Base-by-base conservation (phyloP, 2,888 invertebrate species). In the Meandrusa payeni region DNA sequence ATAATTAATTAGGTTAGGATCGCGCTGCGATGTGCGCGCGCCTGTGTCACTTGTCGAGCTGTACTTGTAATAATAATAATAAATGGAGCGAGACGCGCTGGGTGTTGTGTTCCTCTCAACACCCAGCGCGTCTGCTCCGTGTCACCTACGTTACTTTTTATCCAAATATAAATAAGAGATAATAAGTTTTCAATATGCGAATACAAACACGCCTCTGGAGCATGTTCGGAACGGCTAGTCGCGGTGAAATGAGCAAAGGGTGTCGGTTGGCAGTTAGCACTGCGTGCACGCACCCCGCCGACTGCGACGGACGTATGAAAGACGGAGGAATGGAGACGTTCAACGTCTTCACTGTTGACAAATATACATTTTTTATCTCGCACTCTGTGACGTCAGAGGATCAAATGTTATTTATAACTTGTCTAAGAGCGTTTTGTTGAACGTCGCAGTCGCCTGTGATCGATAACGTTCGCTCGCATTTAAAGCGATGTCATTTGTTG, bases 381-480 rank as follows among this genome's bases (percentile, higher is more conserved):
- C 15, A 27, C 28, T 34, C 15, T 41, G 34, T 33, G 33, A 44
- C 38, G 39, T 44, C 24, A 38, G 31, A 32, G 32, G 11, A 38
- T 26, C 23, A 36, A 31, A 32, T 15, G 20, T 20, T 37, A 43
- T 43, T 43, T 27, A 43, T 38, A 43, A 27, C 5, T 31, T 32
- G 37, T 38, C 43, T 43, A 43, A 43, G 38, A 37, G 37, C 24
- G 37, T 26, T 38, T 26, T 43, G 37, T 43, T 32, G 24, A 19
- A n/a, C n/a, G n/a, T n/a, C n/a, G n/a, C n/a, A n/a, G n/a, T n/a
- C n/a, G n/a, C n/a, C n/a, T n/a, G n/a, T 13, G 4, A 5, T 15
- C 17, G 43, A 43, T 43, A 38, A 36, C 15, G 24, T 19, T 22
- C 10, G 2, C 31, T 22, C 39, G 23, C 15, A 28, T 42, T 42